Evolutionary conservation across 2,888 invertebrate genomes (phyloP).

Genomic region (Macrosoma leucophasiata): DNA sequence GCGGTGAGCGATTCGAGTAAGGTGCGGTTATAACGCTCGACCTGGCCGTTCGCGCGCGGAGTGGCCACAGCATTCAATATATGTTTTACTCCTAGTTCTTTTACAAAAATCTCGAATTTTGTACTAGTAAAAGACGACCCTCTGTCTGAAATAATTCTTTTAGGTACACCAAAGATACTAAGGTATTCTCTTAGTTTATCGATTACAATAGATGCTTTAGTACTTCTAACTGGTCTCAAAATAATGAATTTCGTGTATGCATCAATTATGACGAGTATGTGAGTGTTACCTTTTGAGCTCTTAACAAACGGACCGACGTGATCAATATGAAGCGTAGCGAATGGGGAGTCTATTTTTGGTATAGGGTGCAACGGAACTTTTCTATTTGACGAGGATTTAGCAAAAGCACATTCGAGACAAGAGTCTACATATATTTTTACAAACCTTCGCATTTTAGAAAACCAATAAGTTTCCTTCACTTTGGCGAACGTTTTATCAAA

Average conservation of each 20-base stretch:
- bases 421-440: slow-evolving; percentile 17
- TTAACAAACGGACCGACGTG: slow-evolving; percentile 17
- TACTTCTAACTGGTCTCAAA: slow-evolving; percentile 10
- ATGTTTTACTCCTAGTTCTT: slow-evolving; percentile 25
- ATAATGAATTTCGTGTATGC: slow-evolving; percentile 12
- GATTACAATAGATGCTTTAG: slow-evolving; percentile 6
- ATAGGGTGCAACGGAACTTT: slow-evolving; percentile 22
- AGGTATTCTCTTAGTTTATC: slow-evolving; percentile 6
- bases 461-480: slow-evolving; percentile 17
- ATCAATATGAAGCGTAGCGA: slow-evolving; percentile 8
- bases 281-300: slow-evolving; percentile 6
- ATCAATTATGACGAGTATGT: slow-evolving; percentile 13
- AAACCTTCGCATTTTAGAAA: slow-evolving; percentile 18
- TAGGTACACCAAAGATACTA: slow-evolving; percentile 12
- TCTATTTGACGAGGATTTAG: slow-evolving; percentile 14
- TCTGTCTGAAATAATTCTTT: slow-evolving; percentile 11
- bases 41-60: slow-evolving; percentile 11
- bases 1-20: slow-evolving; percentile 9
- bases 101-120: no score
- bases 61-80: slow-evolving; percentile 18
- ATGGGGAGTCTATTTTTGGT: slow-evolving; percentile 8
- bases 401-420: slow-evolving; percentile 20
- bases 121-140: slow-evolving; percentile 8
- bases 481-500: slow-evolving; percentile 17
- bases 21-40: slow-evolving; percentile 13